Conservation (phyloP, 2,888 invertebrate species). For the Hemistola chrysoprasaria region DNA sequence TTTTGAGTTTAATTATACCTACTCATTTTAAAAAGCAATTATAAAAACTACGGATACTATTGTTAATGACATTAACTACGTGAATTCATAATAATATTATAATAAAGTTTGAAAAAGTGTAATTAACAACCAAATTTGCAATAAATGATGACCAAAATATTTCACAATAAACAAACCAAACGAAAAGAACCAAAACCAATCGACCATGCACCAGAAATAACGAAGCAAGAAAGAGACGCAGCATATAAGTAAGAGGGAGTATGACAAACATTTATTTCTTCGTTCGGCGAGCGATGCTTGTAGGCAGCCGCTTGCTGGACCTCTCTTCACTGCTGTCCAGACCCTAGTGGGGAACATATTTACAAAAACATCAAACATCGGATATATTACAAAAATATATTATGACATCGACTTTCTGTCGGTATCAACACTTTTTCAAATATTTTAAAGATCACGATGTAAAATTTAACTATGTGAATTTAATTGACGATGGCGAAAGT, state of each 20-base stretch:
- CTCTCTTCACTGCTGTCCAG: slow-evolving; percentile 75
- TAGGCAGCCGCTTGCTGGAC: slow-evolving; percentile 62
- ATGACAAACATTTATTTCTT: slow-evolving; percentile 79
- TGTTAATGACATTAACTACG: slow-evolving; percentile 9
- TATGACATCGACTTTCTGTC: too few relatives aligned
- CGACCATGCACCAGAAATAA: slow-evolving; percentile 6
- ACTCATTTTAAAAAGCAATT: too few relatives aligned
- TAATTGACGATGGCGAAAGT: too few relatives aligned
- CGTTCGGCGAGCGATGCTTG: slow-evolving; percentile 72
- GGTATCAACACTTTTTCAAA: too few relatives aligned
- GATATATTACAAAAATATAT: slow-evolving; percentile 6
- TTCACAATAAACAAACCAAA: slow-evolving; percentile 8
- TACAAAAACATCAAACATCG: slow-evolving; percentile 33
- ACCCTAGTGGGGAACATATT: slow-evolving; percentile 54
- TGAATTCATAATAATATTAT: too few relatives aligned
- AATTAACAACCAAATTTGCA: too few relatives aligned
- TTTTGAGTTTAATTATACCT: too few relatives aligned
- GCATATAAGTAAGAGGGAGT: slow-evolving; percentile 28
- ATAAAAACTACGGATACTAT: too few relatives aligned
- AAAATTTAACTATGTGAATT: too few relatives aligned
- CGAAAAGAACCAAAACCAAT: slow-evolving; percentile 12
- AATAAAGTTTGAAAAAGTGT: too few relatives aligned
- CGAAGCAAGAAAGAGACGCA: slow-evolving; percentile 21
- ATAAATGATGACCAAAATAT: not conserved
- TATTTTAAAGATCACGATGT: too few relatives aligned